A percentile compares a stretch with the other conserved stretches of the same genome.
Conservation (phyloP, 35 echinoderm and acorn worm genomes). For the Nesometra sesokonis region DNA sequence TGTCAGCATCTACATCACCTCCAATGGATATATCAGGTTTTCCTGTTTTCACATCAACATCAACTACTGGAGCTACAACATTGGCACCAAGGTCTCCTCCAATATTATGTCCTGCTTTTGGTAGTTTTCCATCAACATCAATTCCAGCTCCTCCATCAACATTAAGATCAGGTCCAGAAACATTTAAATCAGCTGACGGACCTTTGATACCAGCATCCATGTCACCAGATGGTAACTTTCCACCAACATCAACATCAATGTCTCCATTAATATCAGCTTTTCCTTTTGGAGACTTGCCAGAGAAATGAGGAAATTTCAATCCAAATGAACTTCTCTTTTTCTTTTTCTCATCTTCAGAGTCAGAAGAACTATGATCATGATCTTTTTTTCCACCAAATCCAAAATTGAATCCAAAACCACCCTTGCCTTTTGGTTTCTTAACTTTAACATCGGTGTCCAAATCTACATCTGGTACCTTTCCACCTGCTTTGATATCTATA, state of each 20-base stretch:
- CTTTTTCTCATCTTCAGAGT: slow-evolving; percentile 8
- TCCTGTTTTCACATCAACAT: slow-evolving; percentile 1
- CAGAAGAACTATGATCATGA: neutral
- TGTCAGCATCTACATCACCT: neutral
- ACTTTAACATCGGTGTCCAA: neutral
- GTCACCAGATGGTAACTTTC: neutral
- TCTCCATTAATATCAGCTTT: slow-evolving; percentile 8
- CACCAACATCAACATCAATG: neutral
- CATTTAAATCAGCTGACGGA: too few species aligned
- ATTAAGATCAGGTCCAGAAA: neutral
- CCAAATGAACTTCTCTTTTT: neutral
- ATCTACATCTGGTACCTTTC: neutral
- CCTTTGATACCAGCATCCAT: neutral
- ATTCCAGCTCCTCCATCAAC: neutral
- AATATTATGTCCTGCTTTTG: neutral
- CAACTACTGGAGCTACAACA: neutral
- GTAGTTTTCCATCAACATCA: neutral
- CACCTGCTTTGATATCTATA: slow-evolving; percentile 20
- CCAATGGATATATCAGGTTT: slow-evolving; percentile 1
- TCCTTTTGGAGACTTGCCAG: neutral
- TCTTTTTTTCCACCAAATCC: neutral
- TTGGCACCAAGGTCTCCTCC: neutral
- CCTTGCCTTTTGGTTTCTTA: neutral
- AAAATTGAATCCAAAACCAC: neutral
- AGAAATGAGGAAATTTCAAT: neutral